Conservation (phyloP, 2,113 vertebrate species). For the Dipodomys spectabilis region DNA sequence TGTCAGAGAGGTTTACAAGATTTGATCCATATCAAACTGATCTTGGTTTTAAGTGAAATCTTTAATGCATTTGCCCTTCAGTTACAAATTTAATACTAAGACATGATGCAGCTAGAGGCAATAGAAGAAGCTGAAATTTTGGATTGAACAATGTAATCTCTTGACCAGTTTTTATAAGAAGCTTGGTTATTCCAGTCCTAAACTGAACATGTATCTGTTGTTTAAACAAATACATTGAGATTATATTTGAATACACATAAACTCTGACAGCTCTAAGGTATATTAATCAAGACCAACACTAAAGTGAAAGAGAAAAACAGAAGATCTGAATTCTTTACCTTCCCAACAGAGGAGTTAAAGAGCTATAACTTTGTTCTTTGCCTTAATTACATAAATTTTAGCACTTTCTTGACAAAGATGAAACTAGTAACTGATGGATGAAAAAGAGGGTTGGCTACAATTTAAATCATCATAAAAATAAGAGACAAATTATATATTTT, state of each 20-base stretch:
- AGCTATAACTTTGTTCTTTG: not conserved
- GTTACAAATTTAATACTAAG: not conserved
- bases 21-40: not conserved
- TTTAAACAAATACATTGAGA: not conserved
- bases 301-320: not conserved
- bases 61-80: not conserved
- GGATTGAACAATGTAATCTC: not conserved
- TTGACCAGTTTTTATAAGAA: not conserved
- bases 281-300: not conserved
- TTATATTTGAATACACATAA: not conserved
- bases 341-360: not conserved
- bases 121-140: not conserved
- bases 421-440: not conserved
- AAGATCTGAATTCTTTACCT: not conserved
- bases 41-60: constrained; percentile 12
- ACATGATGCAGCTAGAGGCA: not conserved
- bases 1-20: not conserved
- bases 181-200: not conserved
- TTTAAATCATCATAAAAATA: not conserved
- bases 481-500: not conserved
- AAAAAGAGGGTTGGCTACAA: not conserved
- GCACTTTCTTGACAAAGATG: not conserved
- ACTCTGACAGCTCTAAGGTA: not conserved
- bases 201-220: not conserved
- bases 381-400: not conserved